Evolutionary conservation across 2,888 invertebrate species (phyloP).

Genomic region (Pristionchus arcanus): DNA sequence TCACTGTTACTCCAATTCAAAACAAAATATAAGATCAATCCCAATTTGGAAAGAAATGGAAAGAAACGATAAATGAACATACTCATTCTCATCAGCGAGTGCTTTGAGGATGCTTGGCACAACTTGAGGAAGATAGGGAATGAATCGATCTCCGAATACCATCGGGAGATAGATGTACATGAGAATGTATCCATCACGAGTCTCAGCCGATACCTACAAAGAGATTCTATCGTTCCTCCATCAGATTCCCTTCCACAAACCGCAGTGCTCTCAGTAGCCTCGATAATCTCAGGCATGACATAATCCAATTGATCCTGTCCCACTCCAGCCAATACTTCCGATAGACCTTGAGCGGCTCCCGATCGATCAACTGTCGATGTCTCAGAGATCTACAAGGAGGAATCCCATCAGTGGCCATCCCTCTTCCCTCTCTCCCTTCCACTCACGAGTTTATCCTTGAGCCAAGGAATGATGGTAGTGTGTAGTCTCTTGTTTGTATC

Average conservation of each 20-base stretch:
- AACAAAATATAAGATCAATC: neutral
- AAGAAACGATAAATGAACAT: conserved; percentile 40
- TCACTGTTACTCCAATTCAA: neutral
- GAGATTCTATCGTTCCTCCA: too few relatives aligned
- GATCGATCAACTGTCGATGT: conserved; percentile 94
- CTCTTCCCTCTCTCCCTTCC: neutral
- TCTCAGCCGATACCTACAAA: conserved; percentile 85
- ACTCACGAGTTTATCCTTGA: conserved; percentile 94
- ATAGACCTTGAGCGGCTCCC: conserved; percentile 90
- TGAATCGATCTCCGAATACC: conserved; percentile 95
- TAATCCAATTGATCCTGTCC: conserved; percentile 95
- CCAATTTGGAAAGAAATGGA: too few relatives aligned
- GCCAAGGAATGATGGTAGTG: conserved; percentile 94
- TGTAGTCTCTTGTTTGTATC: conserved; percentile 89
- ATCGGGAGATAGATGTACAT: conserved; percentile 99
- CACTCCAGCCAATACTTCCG: conserved; percentile 91
- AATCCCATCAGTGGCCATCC: neutral
- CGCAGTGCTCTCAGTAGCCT: conserved; percentile 77
- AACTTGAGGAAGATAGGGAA: conserved; percentile 95
- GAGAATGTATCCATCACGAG: conserved; percentile 99
- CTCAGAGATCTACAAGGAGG: conserved; percentile 84
- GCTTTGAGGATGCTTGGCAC: conserved; percentile 97
- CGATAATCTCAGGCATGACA: conserved; percentile 88
- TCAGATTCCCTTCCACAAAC: conserved; percentile 64
- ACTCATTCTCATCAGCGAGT: conserved; percentile 96